Evolutionary conservation across 2,113 vertebrate genomes (phyloP).

Genomic region (Phrynosoma platyrhinos): DNA sequence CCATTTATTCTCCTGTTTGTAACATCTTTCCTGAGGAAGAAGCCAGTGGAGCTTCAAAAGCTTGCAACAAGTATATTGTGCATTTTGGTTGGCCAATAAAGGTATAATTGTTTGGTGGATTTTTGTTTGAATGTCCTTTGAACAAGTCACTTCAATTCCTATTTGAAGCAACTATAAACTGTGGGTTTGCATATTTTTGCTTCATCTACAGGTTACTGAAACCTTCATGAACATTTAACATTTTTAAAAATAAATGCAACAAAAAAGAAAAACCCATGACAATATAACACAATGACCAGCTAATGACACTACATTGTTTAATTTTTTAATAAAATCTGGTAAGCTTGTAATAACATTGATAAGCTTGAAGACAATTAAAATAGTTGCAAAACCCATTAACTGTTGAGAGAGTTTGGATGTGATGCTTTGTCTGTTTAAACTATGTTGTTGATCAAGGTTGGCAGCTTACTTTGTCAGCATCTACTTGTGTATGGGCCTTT

Average conservation of each 20-base stretch:
- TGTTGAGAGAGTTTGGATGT: neutral
- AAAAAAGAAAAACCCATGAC: neutral
- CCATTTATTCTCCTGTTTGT: too few species aligned
- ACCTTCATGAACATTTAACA: neutral
- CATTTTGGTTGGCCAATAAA: too few species aligned
- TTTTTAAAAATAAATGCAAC: neutral
- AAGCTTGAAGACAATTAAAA: neutral
- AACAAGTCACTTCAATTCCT: neutral
- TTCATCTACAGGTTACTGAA: neutral
- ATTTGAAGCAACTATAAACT: neutral
- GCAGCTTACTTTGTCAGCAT: rapidly evolving
- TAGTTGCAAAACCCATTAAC: neutral
- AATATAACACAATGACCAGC: neutral
- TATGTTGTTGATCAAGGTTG: rapidly evolving
- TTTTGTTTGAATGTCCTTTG: neutral
- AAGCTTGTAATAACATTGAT: neutral
- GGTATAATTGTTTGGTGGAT: too few species aligned
- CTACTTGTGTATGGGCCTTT: neutral
- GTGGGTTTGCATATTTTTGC: neutral
- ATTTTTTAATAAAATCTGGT: neutral
- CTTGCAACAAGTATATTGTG: too few species aligned
- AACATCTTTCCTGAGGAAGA: too few species aligned
- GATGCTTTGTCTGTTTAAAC: rapidly evolving
- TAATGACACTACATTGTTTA: neutral
- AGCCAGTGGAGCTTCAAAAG: too few species aligned